Conservation (phyloP, 2,797 vertebrate genomes). For the Sebastes steindachneri region DNA sequence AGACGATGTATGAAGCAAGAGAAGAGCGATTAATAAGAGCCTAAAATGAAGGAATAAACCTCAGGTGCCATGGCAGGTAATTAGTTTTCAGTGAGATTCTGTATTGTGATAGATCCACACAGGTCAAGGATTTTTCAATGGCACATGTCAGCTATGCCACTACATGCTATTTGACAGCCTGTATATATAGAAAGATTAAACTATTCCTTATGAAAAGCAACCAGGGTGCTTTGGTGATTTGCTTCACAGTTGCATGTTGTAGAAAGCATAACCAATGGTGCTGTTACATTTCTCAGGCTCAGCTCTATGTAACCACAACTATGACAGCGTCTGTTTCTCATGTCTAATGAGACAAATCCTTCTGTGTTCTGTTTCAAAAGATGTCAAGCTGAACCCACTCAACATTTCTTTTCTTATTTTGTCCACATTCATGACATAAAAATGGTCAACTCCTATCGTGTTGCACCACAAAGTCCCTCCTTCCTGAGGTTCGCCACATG, state of each 20-base stretch:
- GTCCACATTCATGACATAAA: slow-evolving; percentile 45
- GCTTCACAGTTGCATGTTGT: background rate
- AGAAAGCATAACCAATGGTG: background rate
- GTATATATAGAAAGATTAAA: no score
- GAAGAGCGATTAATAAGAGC: background rate
- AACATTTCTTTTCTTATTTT: slow-evolving; percentile 40
- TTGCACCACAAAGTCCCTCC: slow-evolving; percentile 46
- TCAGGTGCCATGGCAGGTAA: background rate
- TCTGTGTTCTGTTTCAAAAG: slow-evolving; percentile 38
- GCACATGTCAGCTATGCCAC: background rate
- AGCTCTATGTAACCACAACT: slow-evolving; percentile 39
- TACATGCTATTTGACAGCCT: no score
- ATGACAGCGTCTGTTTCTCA: slow-evolving; percentile 9
- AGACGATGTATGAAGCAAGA: slow-evolving; percentile 4
- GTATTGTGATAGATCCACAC: background rate
- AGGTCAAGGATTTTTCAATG: background rate
- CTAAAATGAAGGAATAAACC: background rate
- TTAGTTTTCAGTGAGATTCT: background rate
- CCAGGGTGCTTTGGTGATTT: slow-evolving; percentile 19
- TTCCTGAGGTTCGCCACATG: slow-evolving; percentile 59
- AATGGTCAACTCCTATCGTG: slow-evolving; percentile 43
- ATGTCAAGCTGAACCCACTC: slow-evolving; percentile 19
- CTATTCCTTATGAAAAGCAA: no score
- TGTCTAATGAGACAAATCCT: slow-evolving; percentile 37
- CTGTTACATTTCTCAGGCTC: slow-evolving; percentile 12